Evolutionary conservation across 2,113 vertebrate genomes (phyloP).

Genomic region (Geococcyx californianus): DNA sequence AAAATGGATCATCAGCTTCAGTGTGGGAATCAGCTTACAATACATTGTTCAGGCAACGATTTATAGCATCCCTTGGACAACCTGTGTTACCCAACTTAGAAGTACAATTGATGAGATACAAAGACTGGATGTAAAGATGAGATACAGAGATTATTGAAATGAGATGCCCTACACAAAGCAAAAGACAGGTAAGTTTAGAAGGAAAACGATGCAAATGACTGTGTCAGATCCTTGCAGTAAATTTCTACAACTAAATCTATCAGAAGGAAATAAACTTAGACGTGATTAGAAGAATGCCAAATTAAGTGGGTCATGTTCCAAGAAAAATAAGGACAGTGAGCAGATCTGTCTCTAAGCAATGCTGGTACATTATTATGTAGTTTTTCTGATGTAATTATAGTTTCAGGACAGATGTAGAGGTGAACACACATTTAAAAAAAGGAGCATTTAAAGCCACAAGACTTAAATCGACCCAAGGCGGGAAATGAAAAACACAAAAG

Average conservation of each 20-base stretch:
- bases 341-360: not conserved
- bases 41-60: not conserved
- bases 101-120: not conserved
- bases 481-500: slow-evolving; percentile 32
- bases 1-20: not conserved
- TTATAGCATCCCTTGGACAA: not conserved
- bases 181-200: not conserved
- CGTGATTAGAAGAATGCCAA: not conserved
- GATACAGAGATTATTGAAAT: not conserved
- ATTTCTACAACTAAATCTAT: not conserved
- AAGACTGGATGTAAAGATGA: not conserved
- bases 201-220: not conserved
- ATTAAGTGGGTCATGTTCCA: not conserved
- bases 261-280: not conserved
- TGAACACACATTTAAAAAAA: not conserved
- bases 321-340: not conserved
- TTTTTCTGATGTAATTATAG: slow-evolving; percentile 3
- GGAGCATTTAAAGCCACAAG: slow-evolving; percentile 15
- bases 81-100: not conserved
- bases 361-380: not conserved
- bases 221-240: not conserved
- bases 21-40: not conserved
- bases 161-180: not conserved
- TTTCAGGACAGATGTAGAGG: not conserved
- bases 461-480: slow-evolving; percentile 21